Percentiles rank a stretch among this genome's conserved stretches.
phyloP scores from a whole-genome alignment of 2,113 vertebrate genomes.

The Lophochroa leadbeateri region DNA sequence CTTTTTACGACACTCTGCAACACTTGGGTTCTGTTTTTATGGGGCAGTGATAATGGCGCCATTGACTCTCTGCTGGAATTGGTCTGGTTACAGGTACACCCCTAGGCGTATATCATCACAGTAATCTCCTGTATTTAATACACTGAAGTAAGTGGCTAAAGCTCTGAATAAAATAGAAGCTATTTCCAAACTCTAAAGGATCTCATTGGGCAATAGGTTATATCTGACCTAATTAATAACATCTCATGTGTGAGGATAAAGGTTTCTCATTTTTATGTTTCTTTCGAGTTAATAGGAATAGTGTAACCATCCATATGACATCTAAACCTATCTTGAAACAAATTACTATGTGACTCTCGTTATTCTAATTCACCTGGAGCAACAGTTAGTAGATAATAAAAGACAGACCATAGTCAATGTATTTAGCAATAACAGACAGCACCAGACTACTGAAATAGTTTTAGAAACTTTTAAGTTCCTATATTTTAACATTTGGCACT shows the following conservation, averaged over 20 bases:
- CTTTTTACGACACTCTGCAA: not conserved
- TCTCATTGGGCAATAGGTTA: not conserved
- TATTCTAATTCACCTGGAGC: not conserved
- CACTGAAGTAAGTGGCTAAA: not conserved
- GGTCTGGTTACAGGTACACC: accelerated
- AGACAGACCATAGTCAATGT: not conserved
- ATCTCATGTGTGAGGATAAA: not conserved
- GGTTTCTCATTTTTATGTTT: not conserved
- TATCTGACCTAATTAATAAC: not conserved
- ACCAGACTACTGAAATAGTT: not conserved
- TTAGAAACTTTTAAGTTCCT: not conserved
- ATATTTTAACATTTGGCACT: not conserved
- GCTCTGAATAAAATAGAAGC: not conserved
- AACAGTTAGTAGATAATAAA: not conserved
- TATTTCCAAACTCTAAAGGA: not conserved
- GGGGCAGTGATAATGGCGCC: not conserved
- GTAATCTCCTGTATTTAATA: not conserved
- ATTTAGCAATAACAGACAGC: not conserved
- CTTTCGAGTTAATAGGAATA: not conserved
- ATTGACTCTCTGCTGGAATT: not conserved
- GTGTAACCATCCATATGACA: not conserved
- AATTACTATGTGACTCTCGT: not conserved
- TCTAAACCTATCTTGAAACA: not conserved
- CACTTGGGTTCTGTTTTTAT: not conserved
- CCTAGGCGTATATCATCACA: not conserved